Evolutionary conservation across 2,113 vertebrate species (phyloP), one percentile per base, ranked within the genome.

Genomic region (Prolemur simus): DNA sequence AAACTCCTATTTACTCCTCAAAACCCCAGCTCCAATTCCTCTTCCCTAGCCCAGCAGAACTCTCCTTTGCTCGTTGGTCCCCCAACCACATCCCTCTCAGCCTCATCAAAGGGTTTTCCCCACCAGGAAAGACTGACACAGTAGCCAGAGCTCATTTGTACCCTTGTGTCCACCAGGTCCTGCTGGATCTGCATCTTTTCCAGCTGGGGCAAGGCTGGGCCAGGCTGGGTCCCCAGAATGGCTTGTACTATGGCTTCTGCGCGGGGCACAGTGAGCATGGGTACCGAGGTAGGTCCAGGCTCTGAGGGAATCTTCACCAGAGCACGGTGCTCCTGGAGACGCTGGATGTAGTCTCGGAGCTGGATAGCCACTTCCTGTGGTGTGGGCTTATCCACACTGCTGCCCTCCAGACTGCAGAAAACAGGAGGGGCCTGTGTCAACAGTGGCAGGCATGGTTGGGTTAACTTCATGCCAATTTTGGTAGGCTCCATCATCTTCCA

Each of bases 151-250:
- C 80, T 49, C 27, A 2, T 64, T 78, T 84, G 47, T 98, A 99
- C 99, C 99, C 99, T 99, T 96, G 99, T 98, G 76, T 96, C 97
- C 6, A 98, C 97, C 74, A 99, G 93, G 34, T 99, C 99, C 94
- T 97, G 98, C 96, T 99, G 98, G 92, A 99, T 97, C 73, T 98
- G 98, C 0, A 92, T 92, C 97, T 99, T 99, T 93, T 99, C 99
- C 58, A 98, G 98, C 95, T 95, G 98, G 90, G 96, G 97, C 77
- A 96, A 87, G 21, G 95, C 91, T 0, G 58, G 83, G 32, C 98
- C 97, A 0, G 97, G 96, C 25, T 98, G 98, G 8, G 97, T 97
- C 63, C 96, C 98, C 68, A 91, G 64, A 56, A 98, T 37, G 0
- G 97, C 96, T 73, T 56, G 89, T 15, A 98, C 87, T 12, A 74